Evolutionary conservation across 2,797 vertebrate species (phyloP), one percentile per base, ranked within the genome.

Genomic region (Chaetodon trifasciatus): DNA sequence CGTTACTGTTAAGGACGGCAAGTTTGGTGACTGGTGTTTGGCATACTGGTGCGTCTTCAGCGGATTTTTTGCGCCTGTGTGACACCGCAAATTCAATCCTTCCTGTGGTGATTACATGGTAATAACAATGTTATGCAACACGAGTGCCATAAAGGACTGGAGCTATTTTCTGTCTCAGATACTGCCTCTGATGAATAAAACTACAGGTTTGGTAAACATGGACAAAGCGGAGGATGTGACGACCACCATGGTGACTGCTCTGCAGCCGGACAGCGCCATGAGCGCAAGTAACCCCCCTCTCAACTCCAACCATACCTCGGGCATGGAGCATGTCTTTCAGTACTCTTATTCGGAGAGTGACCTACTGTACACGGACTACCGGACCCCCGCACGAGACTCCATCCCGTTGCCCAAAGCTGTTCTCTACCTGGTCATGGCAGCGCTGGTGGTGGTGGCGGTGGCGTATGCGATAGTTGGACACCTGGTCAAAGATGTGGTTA

Each of bases 381-480:
- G 96, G 80, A 94, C 95, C 0, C 96, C 96, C 5, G 91, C 92
- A 42, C 90, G 96, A 49, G 96, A 96, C 0, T 88, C 96, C 37
- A 96, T 97, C 47, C 97, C 96, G 57, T 92, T 98, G 81, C 97
- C 97, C 87, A 97, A 96, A 69, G 97, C 97, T 16, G 96, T 98
- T 8, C 96, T 98, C 19, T 98, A 98, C 91, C 95, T 97, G 83
- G 93, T 98, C 44, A 97, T 97, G 96, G 97, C 96, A 4, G 97
- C 96, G 7, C 92, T 97, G 78, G 96, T 97, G 89, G 95, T 97
- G 90, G 97, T 97, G 74, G 97, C 95, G 4, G 97, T 98, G 93
- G 97, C 95, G 0, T 97, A 98, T 0, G 96, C 96, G 58, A 97
- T 98, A 47, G 97, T 98, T 0, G 97, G 97, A 9, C 97, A 98